Percentiles rank a stretch among this genome's conserved stretches.
phyloP scores from a whole-genome alignment of 2,797 vertebrate species.

The Syngnathus rostellatus region DNA sequence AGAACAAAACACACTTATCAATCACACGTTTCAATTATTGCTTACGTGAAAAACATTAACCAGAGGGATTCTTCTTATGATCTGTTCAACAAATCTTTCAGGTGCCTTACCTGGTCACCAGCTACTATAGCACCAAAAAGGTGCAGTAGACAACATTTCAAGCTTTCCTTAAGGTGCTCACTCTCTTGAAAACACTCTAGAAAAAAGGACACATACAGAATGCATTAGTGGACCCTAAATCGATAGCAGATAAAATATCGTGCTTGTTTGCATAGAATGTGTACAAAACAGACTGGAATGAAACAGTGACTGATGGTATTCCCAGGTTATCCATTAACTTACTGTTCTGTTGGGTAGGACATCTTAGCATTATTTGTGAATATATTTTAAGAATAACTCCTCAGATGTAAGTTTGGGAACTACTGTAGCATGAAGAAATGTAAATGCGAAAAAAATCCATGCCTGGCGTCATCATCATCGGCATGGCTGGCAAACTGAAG shows the following conservation, averaged over 20 bases:
- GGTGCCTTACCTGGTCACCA: slow-evolving; percentile 81
- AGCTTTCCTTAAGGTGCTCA: slow-evolving; percentile 93
- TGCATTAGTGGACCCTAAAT: neutral
- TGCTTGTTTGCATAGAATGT: neutral
- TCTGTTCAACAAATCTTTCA: neutral
- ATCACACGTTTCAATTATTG: no score
- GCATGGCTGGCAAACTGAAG: slow-evolving; percentile 28
- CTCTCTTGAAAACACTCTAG: slow-evolving; percentile 98
- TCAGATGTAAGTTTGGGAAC: neutral
- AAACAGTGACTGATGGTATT: slow-evolving; percentile 21
- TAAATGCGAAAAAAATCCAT: no score
- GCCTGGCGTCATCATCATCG: slow-evolving; percentile 32
- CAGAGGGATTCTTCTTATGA: neutral
- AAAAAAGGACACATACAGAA: slow-evolving; percentile 27
- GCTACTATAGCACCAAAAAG: slow-evolving; percentile 93
- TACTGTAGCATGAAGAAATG: neutral
- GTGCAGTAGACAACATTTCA: slow-evolving; percentile 93
- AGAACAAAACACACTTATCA: no score
- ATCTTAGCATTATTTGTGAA: slow-evolving; percentile 17
- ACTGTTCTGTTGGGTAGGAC: slow-evolving; percentile 34
- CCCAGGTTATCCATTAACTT: slow-evolving; percentile 54
- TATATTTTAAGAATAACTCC: neutral
- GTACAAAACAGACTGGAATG: slow-evolving; percentile 7
- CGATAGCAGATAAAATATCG: slow-evolving; percentile 14
- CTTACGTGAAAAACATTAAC: neutral